These are phyloP conservation scores for Serrognathus titanus DNA, from an alignment of 2,888 invertebrate genomes.

Conservation along the genomic window DNA sequence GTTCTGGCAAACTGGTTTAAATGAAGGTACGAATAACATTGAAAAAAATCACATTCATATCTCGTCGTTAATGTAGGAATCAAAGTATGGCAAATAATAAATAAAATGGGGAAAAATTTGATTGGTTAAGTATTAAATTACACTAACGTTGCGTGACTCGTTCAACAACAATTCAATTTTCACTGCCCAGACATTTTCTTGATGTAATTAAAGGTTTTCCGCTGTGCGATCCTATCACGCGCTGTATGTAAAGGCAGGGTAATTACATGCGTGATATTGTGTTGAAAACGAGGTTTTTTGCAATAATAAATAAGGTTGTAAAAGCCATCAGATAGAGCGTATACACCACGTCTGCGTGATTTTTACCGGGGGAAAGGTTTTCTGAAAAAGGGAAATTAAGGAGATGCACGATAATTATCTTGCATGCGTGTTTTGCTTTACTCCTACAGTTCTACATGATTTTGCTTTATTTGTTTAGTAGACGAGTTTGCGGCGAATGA, in stretches of 20 bases:
- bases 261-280: constrained; percentile 1
- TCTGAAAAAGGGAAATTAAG: not conserved
- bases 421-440: not conserved
- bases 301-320: not conserved
- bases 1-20: not conserved
- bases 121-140: no score
- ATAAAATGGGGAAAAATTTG: not conserved
- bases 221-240: not conserved
- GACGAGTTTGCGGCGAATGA: not conserved
- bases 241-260: not conserved
- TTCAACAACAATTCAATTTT: not conserved
- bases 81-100: not conserved
- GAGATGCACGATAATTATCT: not conserved
- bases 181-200: not conserved
- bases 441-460: not conserved
- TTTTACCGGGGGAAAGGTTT: not conserved
- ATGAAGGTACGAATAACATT: not conserved
- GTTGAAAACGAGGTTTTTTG: not conserved
- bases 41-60: not conserved
- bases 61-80: not conserved
- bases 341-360: not conserved
- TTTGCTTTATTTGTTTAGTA: not conserved
- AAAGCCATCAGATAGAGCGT: not conserved
- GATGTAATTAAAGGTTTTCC: not conserved
- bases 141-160: not conserved